Evolutionary conservation across 2,888 invertebrate genomes (phyloP).

Genomic region (Idaea biselata): DNA sequence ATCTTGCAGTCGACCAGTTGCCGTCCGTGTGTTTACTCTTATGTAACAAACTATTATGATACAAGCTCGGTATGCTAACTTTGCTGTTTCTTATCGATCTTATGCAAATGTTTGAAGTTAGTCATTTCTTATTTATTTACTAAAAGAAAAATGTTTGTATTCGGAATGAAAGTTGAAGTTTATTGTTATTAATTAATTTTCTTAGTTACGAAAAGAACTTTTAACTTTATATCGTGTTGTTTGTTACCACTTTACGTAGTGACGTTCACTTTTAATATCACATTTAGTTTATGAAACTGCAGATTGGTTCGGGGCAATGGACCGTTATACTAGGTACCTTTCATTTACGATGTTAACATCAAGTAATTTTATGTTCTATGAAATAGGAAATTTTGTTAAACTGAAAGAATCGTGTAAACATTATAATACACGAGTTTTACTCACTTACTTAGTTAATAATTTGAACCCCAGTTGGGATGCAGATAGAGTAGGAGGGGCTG

Average conservation of each 20-base stretch:
- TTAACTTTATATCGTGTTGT: no score
- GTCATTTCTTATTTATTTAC: background rate
- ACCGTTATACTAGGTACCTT: background rate
- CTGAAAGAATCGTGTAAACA: no score
- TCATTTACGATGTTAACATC: background rate
- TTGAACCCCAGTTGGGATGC: no score
- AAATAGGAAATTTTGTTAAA: background rate
- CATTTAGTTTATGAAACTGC: background rate
- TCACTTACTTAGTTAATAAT: no score
- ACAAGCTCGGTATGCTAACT: background rate
- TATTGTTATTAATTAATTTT: no score
- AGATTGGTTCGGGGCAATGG: background rate
- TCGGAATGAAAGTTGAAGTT: no score
- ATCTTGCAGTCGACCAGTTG: background rate
- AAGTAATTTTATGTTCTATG: background rate
- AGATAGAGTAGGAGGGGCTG: no score
- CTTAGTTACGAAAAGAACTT: no score
- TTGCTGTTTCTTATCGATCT: no score
- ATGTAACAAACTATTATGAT: background rate
- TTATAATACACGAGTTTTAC: no score
- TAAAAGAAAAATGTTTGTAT: no score
- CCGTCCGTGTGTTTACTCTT: background rate
- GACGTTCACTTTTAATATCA: background rate
- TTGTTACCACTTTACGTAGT: background rate
- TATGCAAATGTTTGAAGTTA: background rate